Conservation (phyloP, 2,797 vertebrate species). For the Rhodeus uyekii region DNA sequence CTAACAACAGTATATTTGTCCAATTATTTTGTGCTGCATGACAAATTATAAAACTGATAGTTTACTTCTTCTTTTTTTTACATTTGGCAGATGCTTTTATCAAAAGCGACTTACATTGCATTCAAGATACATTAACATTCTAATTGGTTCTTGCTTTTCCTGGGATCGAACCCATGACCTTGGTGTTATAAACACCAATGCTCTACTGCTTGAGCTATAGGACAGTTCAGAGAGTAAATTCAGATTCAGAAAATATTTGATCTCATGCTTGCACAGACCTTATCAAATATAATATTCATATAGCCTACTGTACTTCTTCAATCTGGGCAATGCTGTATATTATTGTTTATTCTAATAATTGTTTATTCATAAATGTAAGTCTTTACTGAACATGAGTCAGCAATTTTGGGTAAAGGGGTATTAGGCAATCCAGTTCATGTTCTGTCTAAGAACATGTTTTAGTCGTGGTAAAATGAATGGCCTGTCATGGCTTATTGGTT, state of each 20-base stretch:
- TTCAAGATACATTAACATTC: no score
- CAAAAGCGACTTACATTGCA: no score
- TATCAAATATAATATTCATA: not conserved
- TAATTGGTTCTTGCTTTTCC: no score
- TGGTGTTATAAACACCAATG: no score
- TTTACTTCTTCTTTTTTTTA: no score
- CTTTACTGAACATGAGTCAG: not conserved
- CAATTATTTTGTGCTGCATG: not conserved
- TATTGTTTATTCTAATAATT: not conserved
- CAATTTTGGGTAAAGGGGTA: not conserved
- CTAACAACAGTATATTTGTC: not conserved
- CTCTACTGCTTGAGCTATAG: no score
- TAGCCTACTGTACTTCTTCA: not conserved
- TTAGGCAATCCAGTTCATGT: not conserved
- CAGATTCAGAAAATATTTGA: not conserved
- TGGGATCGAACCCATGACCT: no score
- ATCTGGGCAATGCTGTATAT: not conserved
- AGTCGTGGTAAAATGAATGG: not conserved
- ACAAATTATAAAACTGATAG: not conserved
- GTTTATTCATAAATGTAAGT: not conserved
- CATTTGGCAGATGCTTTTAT: no score
- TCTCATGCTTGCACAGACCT: not conserved
- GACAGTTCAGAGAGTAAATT: no score
- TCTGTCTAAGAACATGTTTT: slow-evolving; percentile 9
- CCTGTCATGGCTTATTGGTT: slow-evolving; percentile 17